Evolutionary conservation across 2,888 invertebrate genomes (phyloP), one percentile per base, ranked within the genome.

Genomic region (Agriopis leucophaearia): DNA sequence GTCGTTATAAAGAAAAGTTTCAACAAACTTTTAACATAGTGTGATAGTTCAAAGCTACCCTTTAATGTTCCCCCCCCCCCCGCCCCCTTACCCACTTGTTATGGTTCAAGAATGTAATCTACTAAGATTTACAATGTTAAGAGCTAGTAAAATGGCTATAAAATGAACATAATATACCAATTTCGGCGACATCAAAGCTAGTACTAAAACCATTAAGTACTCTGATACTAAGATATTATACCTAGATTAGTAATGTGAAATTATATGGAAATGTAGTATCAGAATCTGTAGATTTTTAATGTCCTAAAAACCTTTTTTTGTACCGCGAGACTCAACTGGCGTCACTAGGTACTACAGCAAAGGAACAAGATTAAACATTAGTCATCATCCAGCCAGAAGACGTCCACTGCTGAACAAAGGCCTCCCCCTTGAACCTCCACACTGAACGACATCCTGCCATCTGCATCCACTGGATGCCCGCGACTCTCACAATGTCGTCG

Each of bases 151-250:
- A 59, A 48, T n/a, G 38, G 38, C 35, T 12, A 18, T 59, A 59
- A 59, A 59, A 59, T 18, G 48, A 38, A 59, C 58, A 40, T 59
- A 59, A 59, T 18, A 38, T 16, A 10, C 47, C 38, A 9, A 48
- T 48, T 38, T 59, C 58, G 58, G 58, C 58, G 47, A 59, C 58
- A 47, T 58, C 58, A 58, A 58, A 58, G 55, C 4, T 44, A n/a
- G 38, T 45, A 18, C 12, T 42, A 16, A n/a, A 42, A 55, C 42
- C 55, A 15, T 51, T 38, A n/a, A 27, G 27, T 27, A 27, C 10
- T 15, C 52, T 52, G 9, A 9, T 38, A 27, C 27, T 27, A 15
- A 8, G 15, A 38, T 15, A 36, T 15, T 52, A 52, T 15, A 52
- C 38, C 38, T 15, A 10, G 36, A 50, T 50, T 27, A 50, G 52